phyloP scores from a whole-genome alignment of 37 sponge, comb jelly and placozoan species.

The Ianthella basta region DNA sequence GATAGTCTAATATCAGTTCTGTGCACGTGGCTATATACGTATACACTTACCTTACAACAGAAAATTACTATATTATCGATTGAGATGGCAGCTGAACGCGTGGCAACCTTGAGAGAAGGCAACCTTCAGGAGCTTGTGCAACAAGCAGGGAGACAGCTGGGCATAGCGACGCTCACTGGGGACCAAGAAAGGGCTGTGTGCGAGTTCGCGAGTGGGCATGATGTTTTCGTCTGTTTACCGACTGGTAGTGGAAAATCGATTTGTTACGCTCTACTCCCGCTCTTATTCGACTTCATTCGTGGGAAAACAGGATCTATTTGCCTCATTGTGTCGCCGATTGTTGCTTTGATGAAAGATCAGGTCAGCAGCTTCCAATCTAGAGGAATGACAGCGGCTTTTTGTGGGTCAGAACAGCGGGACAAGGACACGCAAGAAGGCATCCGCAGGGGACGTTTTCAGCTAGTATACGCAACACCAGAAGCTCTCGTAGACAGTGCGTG shows the following conservation, averaged over 20 bases:
- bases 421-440: neutral
- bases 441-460: neutral
- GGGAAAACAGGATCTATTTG: conserved; percentile 9
- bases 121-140: neutral
- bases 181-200: neutral
- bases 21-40: too few species aligned
- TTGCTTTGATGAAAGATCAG: conserved; percentile 28
- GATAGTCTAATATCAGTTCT: too few species aligned
- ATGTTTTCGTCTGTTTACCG: conserved; percentile 11
- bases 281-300: neutral
- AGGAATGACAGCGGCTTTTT: conserved; percentile 22
- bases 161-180: neutral
- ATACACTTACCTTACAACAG: too few species aligned
- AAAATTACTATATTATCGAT: too few species aligned
- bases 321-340: conserved; percentile 5
- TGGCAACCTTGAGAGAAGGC: neutral
- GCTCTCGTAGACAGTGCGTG: neutral
- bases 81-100: too few species aligned
- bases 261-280: conserved; percentile 16
- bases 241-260: conserved; percentile 23
- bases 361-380: conserved; percentile 12
- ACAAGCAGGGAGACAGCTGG: neutral
- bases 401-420: neutral
- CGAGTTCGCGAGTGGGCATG: neutral
- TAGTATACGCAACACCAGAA: conserved; percentile 24